These are phyloP conservation scores for Drusus annulatus DNA, from an alignment of 1,140 invertebrate genomes.

Conservation along the genomic window DNA sequence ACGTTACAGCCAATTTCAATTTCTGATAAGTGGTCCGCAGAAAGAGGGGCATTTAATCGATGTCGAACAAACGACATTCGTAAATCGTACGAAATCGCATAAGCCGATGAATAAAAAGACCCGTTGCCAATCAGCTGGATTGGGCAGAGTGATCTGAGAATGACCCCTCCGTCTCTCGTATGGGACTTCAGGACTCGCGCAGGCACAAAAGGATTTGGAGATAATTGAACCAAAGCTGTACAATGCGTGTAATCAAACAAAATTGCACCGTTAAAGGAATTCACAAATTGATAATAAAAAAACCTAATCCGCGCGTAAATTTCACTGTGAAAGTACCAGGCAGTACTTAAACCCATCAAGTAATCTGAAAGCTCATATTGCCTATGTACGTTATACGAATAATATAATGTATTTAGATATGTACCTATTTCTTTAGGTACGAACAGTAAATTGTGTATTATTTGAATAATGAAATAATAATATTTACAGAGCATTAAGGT, in stretches of 20 bases:
- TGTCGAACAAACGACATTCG: slow-evolving; percentile 19
- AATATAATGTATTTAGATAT: too few species aligned
- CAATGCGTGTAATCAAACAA: slow-evolving; percentile 26
- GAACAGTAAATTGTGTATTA: too few species aligned
- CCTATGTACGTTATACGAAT: too few species aligned
- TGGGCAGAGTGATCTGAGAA: slow-evolving; percentile 47
- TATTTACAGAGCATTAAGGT: too few species aligned
- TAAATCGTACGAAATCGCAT: slow-evolving; percentile 39
- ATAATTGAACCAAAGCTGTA: slow-evolving; percentile 50
- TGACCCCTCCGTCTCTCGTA: slow-evolving; percentile 23
- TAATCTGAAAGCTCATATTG: too few species aligned
- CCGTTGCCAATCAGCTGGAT: slow-evolving; percentile 53
- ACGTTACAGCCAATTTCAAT: slow-evolving; percentile 18
- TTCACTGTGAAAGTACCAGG: too few species aligned
- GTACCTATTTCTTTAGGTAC: too few species aligned
- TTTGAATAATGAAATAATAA: too few species aligned
- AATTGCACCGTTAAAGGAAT: background rate
- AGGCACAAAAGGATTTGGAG: slow-evolving; percentile 44
- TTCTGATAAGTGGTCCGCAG: slow-evolving; percentile 10
- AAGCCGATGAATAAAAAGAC: slow-evolving; percentile 47
- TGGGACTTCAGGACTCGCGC: background rate
- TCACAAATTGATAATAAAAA: too few species aligned
- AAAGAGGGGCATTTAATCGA: slow-evolving; percentile 12
- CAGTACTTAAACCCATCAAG: too few species aligned
- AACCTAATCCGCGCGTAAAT: too few species aligned